These are phyloP conservation scores for Microctonus hyperodae DNA, from an alignment of 2,888 invertebrate genomes.

Conservation along the genomic window DNA sequence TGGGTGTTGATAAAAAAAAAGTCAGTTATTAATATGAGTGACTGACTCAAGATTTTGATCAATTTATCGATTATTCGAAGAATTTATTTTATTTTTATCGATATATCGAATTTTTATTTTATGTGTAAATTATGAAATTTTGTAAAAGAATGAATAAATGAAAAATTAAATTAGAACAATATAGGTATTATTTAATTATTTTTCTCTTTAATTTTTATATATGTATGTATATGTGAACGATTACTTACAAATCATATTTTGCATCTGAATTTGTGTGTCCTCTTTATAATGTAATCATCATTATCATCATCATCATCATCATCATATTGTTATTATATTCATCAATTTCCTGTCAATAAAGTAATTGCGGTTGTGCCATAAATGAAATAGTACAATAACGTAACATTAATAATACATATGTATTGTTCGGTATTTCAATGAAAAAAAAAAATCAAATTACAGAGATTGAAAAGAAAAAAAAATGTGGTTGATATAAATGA, in stretches of 20 bases:
- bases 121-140: no score
- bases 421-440: slow-evolving; percentile 46
- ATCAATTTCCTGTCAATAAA: slow-evolving; percentile 27
- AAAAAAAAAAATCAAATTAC: not conserved
- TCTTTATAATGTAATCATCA: slow-evolving; percentile 9
- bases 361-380: slow-evolving; percentile 33
- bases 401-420: slow-evolving; percentile 61
- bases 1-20: no score
- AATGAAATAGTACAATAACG: slow-evolving; percentile 54
- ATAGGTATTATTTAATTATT: slow-evolving; percentile 38
- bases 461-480: not conserved
- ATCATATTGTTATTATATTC: slow-evolving; percentile 7
- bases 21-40: not conserved
- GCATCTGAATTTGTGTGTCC: slow-evolving; percentile 45
- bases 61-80: no score
- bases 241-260: slow-evolving; percentile 61
- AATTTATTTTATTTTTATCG: no score
- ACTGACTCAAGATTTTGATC: no score
- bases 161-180: not conserved
- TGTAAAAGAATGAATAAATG: not conserved
- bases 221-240: slow-evolving; percentile 60
- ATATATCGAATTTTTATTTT: no score
- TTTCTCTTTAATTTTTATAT: slow-evolving; percentile 54
- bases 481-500: slow-evolving; percentile 44
- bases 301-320: slow-evolving; percentile 6